Evolutionary conservation across 2,888 invertebrate genomes (phyloP), one percentile per base, ranked within the genome.

Genomic region (Orthosia gothica): DNA sequence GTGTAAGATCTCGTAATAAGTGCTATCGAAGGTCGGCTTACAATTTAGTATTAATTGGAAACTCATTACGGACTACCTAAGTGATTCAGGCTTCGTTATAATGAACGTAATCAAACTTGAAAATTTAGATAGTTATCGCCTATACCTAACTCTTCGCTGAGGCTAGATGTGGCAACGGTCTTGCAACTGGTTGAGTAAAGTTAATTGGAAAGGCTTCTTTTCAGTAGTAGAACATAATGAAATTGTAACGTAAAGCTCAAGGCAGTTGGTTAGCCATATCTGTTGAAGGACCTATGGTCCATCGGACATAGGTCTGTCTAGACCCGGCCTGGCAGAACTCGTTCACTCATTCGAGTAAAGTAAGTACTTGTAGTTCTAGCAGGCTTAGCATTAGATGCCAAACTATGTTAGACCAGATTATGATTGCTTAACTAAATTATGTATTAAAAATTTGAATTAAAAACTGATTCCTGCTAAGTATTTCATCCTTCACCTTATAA

Each of bases 11-110:
- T 54, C 7, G n/a, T 63, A n/a, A 40, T 54, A 16, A n/a, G 32
- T 23, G 3, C 23, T 2, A 23, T 16, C 16, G 12, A 58, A 40
- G 54, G 54, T 11, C 26, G 16, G 54, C 13, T 47, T 32, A 59
- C 45, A 72, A 71, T 77, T 49, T 16, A 52, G 20, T 50, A 79
- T 68, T 67, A 67, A 74, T 80, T 80, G 57, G 62, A 63, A 65
- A 80, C 52, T 80, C 68, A 80, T 65, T 69, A 66, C 11, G 16
- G 20, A 47, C 16, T 9, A 12, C 12, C 15, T 62, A 55, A 70
- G 54, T 66, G 62, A 62, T 73, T 45, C 47, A 50, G 26, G 45
- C 47, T 55, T 80, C 57, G 49, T 57, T 79, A 62, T 61, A 62
- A 69, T 74, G 49, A 66, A 57, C 40, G 26, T 57, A 74, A 59